Conservation (phyloP, 2,888 invertebrate species). For the Phalera bucephala region DNA sequence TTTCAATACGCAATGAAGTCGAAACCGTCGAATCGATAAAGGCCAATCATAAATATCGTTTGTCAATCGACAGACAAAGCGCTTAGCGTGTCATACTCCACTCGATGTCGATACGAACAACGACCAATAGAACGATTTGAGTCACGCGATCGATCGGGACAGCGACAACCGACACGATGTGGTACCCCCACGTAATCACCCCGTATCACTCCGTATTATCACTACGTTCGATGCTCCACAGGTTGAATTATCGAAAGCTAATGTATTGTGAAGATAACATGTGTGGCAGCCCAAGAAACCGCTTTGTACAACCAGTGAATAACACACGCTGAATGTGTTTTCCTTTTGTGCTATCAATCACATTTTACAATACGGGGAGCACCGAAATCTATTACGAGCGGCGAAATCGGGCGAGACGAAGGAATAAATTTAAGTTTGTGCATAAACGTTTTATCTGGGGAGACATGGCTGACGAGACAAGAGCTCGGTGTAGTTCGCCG, state of each 20-base stretch:
- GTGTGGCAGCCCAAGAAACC: slow-evolving; percentile 15
- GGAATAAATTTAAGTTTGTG: slow-evolving; percentile 43
- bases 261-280: slow-evolving; percentile 51
- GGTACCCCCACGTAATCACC: slow-evolving; percentile 40
- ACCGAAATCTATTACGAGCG: slow-evolving; percentile 33
- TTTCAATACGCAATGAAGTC: slow-evolving; percentile 36
- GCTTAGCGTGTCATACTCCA: slow-evolving; percentile 66
- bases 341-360: slow-evolving; percentile 24
- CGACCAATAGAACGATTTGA: slow-evolving; percentile 51
- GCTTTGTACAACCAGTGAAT: slow-evolving; percentile 16
- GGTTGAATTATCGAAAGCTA: slow-evolving; percentile 47
- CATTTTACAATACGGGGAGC: slow-evolving; percentile 26
- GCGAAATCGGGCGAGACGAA: slow-evolving; percentile 24
- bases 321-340: slow-evolving; percentile 25
- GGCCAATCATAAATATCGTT: slow-evolving; percentile 59
- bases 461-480: slow-evolving; percentile 33
- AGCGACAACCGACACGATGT: slow-evolving; percentile 35
- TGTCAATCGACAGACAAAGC: slow-evolving; percentile 58
- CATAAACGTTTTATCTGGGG: slow-evolving; percentile 46
- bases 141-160: slow-evolving; percentile 56
- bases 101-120: slow-evolving; percentile 61
- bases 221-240: slow-evolving; percentile 39
- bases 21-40: slow-evolving; percentile 40
- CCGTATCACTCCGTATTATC: slow-evolving; percentile 38
- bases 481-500: slow-evolving; percentile 28